Evolutionary conservation across 1,140 invertebrate genomes (phyloP).

Genomic region (Drosophila seguyi): DNA sequence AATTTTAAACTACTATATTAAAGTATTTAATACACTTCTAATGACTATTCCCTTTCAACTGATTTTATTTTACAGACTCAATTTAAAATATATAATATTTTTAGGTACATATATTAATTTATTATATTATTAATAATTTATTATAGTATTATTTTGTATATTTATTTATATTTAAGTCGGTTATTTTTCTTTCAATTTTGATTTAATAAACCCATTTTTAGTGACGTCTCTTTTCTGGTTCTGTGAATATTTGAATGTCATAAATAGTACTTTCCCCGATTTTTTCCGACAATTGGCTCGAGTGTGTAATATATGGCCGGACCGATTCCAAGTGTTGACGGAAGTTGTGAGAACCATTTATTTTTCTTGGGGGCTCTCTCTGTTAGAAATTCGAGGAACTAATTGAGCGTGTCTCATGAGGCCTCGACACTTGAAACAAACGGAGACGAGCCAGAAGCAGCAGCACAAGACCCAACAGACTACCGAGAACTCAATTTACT

Average conservation of each 20-base stretch:
- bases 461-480: slow-evolving; percentile 21
- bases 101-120: too few species aligned
- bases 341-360: slow-evolving; percentile 58
- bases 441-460: slow-evolving; percentile 38
- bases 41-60: too few species aligned
- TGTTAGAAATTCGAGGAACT: slow-evolving; percentile 67
- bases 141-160: too few species aligned
- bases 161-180: too few species aligned
- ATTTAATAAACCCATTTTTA: neutral
- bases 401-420: slow-evolving; percentile 66
- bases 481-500: slow-evolving; percentile 77
- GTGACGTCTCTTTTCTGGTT: neutral
- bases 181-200: too few species aligned
- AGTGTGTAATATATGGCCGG: slow-evolving; percentile 55
- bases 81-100: too few species aligned
- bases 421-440: slow-evolving; percentile 43
- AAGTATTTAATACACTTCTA: too few species aligned
- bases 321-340: slow-evolving; percentile 48
- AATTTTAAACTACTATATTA: too few species aligned
- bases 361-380: slow-evolving; percentile 26
- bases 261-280: slow-evolving; percentile 17
- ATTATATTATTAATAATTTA: too few species aligned
- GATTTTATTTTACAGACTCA: too few species aligned
- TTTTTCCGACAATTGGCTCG: slow-evolving; percentile 51
- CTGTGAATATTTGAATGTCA: neutral